A percentile compares a stretch with the other conserved stretches of the same genome.
Evolutionary conservation across 2,113 vertebrate genomes (phyloP).

Genomic region (human): GRCh38 chr6:164947001-164947500

Average conservation of each 20-base stretch:
- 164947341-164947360: fast-evolving
- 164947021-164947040: fast-evolving
- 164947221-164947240: slow-evolving; percentile 40
- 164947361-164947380: neutral
- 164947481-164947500: neutral
- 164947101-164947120: neutral
- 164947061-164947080: neutral
- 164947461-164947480: neutral
- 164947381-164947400: neutral
- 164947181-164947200: slow-evolving; percentile 7
- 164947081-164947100: neutral
- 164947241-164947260: neutral
- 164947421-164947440: neutral
- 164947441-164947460: neutral
- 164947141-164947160: slow-evolving; percentile 18
- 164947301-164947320: fast-evolving
- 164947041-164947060: neutral
- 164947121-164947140: neutral
- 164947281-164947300: neutral
- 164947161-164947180: neutral
- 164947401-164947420: neutral
- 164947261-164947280: neutral
- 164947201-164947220: neutral
- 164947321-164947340: neutral
- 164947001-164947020: neutral